phyloP scores from a whole-genome alignment of 2,797 vertebrate species.

The Pantherophis alleghaniensis region DNA sequence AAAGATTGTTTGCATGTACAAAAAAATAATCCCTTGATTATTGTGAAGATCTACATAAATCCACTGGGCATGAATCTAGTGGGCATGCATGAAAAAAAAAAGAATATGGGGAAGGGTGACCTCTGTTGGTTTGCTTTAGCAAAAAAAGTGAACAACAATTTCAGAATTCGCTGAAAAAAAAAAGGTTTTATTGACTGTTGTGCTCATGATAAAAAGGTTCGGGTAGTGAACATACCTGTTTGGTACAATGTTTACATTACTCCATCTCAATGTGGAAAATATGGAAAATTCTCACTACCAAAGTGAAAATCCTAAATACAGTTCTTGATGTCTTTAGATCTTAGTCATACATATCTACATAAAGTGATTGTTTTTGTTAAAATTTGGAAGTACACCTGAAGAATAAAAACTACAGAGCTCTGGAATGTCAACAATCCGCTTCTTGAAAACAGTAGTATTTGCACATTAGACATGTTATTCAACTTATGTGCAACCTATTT shows the following conservation, averaged over 20 bases:
- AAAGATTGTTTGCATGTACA: not conserved
- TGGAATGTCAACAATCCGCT: not conserved
- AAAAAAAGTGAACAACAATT: not conserved
- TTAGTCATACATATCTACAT: not conserved
- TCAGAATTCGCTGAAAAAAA: not conserved
- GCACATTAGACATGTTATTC: not conserved
- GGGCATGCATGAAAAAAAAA: not conserved
- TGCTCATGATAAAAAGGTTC: not conserved
- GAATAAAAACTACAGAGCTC: not conserved
- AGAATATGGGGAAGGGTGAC: not conserved
- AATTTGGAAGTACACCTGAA: not conserved
- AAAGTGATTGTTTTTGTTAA: not conserved
- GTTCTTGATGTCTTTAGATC: not conserved
- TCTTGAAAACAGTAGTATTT: not conserved
- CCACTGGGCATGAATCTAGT: not conserved
- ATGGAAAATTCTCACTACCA: not conserved
- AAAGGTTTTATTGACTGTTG: not conserved
- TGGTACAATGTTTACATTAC: not conserved
- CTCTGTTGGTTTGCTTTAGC: not conserved
- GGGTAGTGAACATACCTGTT: not conserved
- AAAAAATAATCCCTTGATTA: not conserved
- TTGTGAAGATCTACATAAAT: not conserved
- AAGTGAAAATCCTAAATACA: not conserved
- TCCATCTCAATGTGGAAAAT: not conserved
- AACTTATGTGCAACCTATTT: not conserved